phyloP scores from a whole-genome alignment of 35 echinoderm and acorn worm genomes.

The Stichopus chloronotus region DNA sequence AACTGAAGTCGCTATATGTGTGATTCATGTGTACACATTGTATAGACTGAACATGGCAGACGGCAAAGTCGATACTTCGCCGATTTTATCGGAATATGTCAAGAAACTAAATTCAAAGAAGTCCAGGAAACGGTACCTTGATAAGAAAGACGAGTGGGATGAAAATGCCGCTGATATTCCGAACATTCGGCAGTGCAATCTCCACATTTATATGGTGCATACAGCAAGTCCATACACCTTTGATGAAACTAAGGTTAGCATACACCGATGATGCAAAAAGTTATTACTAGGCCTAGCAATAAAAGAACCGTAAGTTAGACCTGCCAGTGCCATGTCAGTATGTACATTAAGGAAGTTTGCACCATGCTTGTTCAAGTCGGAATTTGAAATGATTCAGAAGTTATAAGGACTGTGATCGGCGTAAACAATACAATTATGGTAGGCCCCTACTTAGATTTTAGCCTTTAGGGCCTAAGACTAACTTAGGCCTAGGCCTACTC shows the following conservation, averaged over 20 bases:
- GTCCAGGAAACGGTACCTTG: background rate
- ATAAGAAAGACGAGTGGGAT: slow-evolving; percentile 29
- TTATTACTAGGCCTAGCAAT: background rate
- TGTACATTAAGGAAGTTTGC: too few relatives aligned
- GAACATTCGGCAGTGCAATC: slow-evolving; percentile 25
- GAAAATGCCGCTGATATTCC: slow-evolving; percentile 9
- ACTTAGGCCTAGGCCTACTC: too few relatives aligned
- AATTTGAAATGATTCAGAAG: too few relatives aligned
- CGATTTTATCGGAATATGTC: slow-evolving; percentile 30
- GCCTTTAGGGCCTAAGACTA: too few relatives aligned
- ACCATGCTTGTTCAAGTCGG: too few relatives aligned
- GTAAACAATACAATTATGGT: too few relatives aligned
- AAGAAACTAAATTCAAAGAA: slow-evolving; percentile 4
- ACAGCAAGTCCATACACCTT: slow-evolving; percentile 32
- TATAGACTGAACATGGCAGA: slow-evolving; percentile 8
- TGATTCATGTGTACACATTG: background rate
- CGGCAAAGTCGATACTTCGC: too few relatives aligned
- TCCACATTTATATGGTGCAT: slow-evolving; percentile 33
- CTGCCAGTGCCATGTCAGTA: too few relatives aligned
- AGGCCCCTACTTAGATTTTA: too few relatives aligned
- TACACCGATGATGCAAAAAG: background rate
- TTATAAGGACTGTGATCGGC: too few relatives aligned
- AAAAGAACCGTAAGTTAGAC: too few relatives aligned
- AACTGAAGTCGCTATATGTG: background rate
- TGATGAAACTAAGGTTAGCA: slow-evolving; percentile 30